Conservation (phyloP, 1,140 invertebrate species). For the Tetramorium simillimum region DNA sequence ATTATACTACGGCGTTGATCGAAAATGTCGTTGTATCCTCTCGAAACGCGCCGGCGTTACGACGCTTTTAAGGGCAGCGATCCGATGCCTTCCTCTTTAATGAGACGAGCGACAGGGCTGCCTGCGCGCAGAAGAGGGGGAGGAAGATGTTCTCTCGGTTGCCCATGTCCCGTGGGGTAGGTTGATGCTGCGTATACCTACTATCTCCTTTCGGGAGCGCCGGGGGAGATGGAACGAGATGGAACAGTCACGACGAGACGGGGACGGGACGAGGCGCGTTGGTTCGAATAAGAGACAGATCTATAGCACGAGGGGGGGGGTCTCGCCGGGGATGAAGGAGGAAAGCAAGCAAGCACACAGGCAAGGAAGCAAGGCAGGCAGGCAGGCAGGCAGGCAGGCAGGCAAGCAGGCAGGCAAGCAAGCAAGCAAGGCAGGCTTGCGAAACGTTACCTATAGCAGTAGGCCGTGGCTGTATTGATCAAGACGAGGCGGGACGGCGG, state of each 20-base stretch:
- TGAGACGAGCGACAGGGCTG: conserved; percentile 63
- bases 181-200: conserved; percentile 73
- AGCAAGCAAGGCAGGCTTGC: conserved; percentile 72
- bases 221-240: conserved; percentile 78
- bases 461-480: conserved; percentile 85
- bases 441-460: conserved; percentile 83
- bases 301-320: conserved; percentile 78
- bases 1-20: conserved; percentile 15
- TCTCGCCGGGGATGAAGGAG: conserved; percentile 66
- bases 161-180: conserved; percentile 80
- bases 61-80: conserved; percentile 56
- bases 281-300: conserved; percentile 84
- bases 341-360: conserved; percentile 64
- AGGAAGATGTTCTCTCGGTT: conserved; percentile 69
- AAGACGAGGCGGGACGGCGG: conserved; percentile 83
- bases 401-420: conserved; percentile 71
- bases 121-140: conserved; percentile 54
- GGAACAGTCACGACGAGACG: conserved; percentile 75
- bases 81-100: conserved; percentile 75
- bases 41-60: conserved; percentile 25
- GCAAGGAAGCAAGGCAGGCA: conserved; percentile 70
- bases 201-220: conserved; percentile 75
- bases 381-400: conserved; percentile 66
- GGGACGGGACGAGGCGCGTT: conserved; percentile 80
- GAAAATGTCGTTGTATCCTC: conserved; percentile 38